Conservation (phyloP, 2,888 invertebrate genomes). For the Beris chalybata region DNA sequence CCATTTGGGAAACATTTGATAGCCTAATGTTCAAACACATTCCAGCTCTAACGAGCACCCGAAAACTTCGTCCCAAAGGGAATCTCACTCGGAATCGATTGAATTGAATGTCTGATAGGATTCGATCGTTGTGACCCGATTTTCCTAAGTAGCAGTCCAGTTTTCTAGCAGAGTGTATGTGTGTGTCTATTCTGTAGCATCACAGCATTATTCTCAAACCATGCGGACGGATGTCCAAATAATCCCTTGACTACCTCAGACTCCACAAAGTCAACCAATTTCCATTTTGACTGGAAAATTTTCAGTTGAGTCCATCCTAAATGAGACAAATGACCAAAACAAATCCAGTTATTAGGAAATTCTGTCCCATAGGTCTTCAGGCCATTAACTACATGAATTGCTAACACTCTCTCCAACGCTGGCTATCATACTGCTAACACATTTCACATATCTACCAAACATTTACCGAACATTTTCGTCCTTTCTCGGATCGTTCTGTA, state of each 20-base stretch:
- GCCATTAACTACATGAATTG: slow-evolving; percentile 24
- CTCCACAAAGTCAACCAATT: slow-evolving; percentile 22
- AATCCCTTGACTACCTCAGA: slow-evolving; percentile 20
- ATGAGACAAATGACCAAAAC: slow-evolving; percentile 36
- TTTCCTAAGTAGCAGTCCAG: neutral
- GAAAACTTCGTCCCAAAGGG: too few relatives aligned
- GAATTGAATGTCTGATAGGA: too few relatives aligned
- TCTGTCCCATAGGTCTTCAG: neutral
- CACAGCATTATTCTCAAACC: too few relatives aligned
- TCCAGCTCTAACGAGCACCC: too few relatives aligned
- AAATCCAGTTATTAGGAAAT: slow-evolving; percentile 34
- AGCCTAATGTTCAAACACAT: too few relatives aligned
- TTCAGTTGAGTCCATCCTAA: slow-evolving; percentile 31
- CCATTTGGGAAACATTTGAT: too few relatives aligned
- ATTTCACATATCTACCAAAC: too few relatives aligned
- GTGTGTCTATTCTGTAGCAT: too few relatives aligned
- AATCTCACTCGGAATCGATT: too few relatives aligned
- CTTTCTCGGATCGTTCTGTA: too few relatives aligned
- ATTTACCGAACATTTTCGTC: too few relatives aligned
- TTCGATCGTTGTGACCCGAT: neutral
- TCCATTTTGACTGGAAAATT: slow-evolving; percentile 31
- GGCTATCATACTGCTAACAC: too few relatives aligned
- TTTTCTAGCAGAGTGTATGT: neutral
- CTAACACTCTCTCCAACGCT: neutral
- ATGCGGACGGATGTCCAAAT: neutral